Percentiles rank a stretch among this genome's conserved stretches.
Evolutionary conservation across 2,888 invertebrate species (phyloP).

Genomic region (Synanthedon vespiformis): DNA sequence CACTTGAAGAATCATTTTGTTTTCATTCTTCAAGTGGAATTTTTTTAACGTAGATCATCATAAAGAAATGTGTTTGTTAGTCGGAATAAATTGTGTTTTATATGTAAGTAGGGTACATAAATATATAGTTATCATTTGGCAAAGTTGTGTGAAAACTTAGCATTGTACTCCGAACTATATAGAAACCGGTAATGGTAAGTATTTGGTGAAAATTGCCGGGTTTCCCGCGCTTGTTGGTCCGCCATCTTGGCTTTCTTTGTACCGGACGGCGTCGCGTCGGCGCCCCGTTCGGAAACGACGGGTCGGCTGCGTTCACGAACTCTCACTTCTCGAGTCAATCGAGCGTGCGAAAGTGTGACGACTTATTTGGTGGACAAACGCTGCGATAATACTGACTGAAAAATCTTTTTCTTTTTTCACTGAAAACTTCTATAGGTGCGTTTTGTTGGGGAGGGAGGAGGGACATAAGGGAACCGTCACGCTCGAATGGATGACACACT

Average conservation of each 20-base stretch:
- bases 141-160: neutral
- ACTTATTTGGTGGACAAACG: neutral
- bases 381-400: neutral
- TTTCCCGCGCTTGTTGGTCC: conserved; percentile 21
- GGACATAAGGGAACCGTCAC: no score
- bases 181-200: conserved; percentile 34
- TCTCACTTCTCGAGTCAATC: conserved; percentile 37
- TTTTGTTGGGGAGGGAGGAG: no score
- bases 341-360: conserved; percentile 18
- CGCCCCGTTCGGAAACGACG: conserved; percentile 43
- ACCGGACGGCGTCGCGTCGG: conserved; percentile 55
- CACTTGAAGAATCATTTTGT: no score
- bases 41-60: no score
- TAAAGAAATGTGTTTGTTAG: no score
- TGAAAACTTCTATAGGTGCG: no score
- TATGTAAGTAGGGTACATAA: no score
- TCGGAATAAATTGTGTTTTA: no score
- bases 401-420: neutral
- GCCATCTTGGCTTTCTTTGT: conserved; percentile 17
- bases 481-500: no score
- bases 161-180: conserved; percentile 7
- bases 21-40: no score
- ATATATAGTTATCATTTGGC: neutral
- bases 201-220: conserved; percentile 29
- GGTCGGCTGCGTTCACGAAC: conserved; percentile 20